Evolutionary conservation across 1,140 invertebrate genomes (phyloP).

Genomic region (Penaeus chinensis): DNA sequence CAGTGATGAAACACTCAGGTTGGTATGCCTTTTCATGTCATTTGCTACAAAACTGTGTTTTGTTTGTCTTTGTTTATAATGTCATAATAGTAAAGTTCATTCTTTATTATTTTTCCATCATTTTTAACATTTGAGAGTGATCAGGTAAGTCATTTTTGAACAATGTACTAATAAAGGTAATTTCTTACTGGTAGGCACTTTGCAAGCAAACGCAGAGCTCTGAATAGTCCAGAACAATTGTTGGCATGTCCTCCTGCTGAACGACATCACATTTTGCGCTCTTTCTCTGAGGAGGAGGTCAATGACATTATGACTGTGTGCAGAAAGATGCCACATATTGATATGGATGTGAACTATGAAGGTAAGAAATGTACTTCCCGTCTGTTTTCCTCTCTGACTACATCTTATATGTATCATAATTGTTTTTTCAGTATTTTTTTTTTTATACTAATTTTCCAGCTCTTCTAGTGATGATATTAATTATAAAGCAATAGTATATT

Average conservation of each 20-base stretch:
- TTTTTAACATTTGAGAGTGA: too few species aligned
- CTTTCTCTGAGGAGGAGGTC: conserved; percentile 90
- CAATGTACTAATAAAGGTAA: neutral
- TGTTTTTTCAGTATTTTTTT: too few species aligned
- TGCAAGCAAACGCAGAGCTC: conserved; percentile 72
- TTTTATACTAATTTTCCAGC: too few species aligned
- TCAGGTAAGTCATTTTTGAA: too few species aligned
- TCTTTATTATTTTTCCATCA: too few species aligned
- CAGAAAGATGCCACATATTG: conserved; percentile 61
- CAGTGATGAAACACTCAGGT: conserved; percentile 91
- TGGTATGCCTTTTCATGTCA: conserved; percentile 72
- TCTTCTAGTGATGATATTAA: too few species aligned
- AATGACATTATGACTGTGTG: conserved; percentile 82
- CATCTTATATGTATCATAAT: too few species aligned
- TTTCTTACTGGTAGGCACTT: conserved; percentile 34
- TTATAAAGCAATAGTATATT: too few species aligned
- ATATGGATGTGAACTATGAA: conserved; percentile 65
- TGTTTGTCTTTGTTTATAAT: too few species aligned
- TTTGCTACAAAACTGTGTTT: too few species aligned
- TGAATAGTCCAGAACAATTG: conserved; percentile 88
- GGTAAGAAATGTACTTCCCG: conserved; percentile 51
- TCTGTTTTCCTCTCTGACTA: too few species aligned
- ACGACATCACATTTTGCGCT: conserved; percentile 83
- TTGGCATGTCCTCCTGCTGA: conserved; percentile 91
- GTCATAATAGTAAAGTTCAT: too few species aligned